A percentile compares a stretch with the other conserved stretches of the same genome.
phyloP scores from a whole-genome alignment of 2,888 invertebrate genomes.

The Hesperia comma region DNA sequence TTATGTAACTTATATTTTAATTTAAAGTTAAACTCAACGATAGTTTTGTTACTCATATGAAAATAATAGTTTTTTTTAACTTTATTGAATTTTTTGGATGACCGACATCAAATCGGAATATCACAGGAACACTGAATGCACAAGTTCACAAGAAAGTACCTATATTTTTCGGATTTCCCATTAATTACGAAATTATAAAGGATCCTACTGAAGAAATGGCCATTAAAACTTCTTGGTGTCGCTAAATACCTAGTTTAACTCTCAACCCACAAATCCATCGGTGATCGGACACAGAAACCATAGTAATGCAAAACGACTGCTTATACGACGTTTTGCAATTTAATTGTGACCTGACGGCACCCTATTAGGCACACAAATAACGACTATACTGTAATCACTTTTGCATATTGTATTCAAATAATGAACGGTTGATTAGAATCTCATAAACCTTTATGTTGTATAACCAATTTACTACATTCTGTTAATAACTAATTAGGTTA shows the following conservation, averaged over 20 bases:
- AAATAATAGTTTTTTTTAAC: too few relatives aligned
- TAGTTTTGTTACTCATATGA: too few relatives aligned
- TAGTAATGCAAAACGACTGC: conserved; percentile 9
- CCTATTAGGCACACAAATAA: conserved; percentile 1
- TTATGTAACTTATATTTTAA: too few relatives aligned
- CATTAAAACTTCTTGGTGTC: background rate
- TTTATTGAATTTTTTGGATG: too few relatives aligned
- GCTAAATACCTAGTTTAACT: background rate
- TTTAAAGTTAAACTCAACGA: too few relatives aligned
- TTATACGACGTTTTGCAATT: conserved; percentile 24
- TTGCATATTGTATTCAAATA: conserved; percentile 16
- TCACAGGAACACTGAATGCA: too few relatives aligned
- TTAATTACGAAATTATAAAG: too few relatives aligned
- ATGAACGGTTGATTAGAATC: background rate
- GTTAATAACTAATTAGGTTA: conserved; percentile 8
- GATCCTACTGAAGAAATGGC: background rate
- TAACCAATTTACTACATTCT: background rate
- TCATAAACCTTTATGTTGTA: conserved; percentile 9
- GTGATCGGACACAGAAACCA: background rate
- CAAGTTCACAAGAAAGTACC: too few relatives aligned
- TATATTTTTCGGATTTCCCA: too few relatives aligned
- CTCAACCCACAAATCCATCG: background rate
- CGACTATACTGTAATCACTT: conserved; percentile 6
- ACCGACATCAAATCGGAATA: too few relatives aligned
- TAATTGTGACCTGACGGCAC: conserved; percentile 17